A percentile compares a stretch with the other conserved stretches of the same genome.
Conservation (phyloP, 2,888 invertebrate genomes). For the Slavum lentiscoides region DNA sequence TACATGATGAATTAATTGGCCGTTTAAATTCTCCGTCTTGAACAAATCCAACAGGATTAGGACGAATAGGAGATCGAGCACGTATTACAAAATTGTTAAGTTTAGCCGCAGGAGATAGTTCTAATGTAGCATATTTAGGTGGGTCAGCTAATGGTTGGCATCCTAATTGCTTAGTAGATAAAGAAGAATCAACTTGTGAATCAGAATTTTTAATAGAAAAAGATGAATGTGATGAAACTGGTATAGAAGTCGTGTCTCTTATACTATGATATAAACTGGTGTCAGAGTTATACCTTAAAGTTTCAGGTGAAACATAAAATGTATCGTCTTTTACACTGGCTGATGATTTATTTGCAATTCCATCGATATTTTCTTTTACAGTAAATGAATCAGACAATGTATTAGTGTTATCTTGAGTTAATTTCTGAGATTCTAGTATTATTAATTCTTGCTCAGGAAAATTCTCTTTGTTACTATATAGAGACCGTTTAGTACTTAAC, state of each 20-base stretch:
- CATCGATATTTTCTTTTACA: conserved; percentile 15
- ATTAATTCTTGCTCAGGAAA: conserved; percentile 15
- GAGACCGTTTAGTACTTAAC: conserved; percentile 27
- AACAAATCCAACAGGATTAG: conserved; percentile 31
- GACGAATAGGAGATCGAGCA: conserved; percentile 42
- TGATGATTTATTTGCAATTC: conserved; percentile 14
- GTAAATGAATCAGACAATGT: neutral
- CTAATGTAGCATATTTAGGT: neutral
- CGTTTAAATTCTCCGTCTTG: conserved; percentile 51
- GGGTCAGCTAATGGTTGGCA: conserved; percentile 9
- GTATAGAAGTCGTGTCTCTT: conserved; percentile 31
- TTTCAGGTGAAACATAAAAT: conserved; percentile 43
- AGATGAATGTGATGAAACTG: conserved; percentile 13
- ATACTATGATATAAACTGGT: conserved; percentile 50
- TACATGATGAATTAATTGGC: conserved; percentile 27
- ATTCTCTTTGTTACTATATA: conserved; percentile 46
- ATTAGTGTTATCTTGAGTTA: neutral
- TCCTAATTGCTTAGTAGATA: conserved; percentile 24
- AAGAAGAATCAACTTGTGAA: conserved; percentile 11
- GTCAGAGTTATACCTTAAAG: conserved; percentile 35
- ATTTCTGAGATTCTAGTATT: conserved; percentile 7
- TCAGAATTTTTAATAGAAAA: conserved; percentile 6
- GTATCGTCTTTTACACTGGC: conserved; percentile 25
- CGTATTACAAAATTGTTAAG: conserved; percentile 35
- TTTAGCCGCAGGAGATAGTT: conserved; percentile 45